phyloP scores from a whole-genome alignment of 1,140 invertebrate genomes.

The Drosophila sp. region DNA sequence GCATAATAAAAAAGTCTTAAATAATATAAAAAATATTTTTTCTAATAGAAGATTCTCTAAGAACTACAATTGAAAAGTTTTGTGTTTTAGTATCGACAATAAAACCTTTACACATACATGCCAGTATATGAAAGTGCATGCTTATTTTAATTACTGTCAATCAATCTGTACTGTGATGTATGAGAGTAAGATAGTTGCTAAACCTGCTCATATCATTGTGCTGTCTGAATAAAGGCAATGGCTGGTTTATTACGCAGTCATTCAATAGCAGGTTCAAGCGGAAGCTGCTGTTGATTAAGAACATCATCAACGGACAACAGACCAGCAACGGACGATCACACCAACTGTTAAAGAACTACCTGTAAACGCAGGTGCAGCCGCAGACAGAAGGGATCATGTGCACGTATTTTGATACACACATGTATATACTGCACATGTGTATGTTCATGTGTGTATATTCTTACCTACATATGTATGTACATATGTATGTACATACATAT shows the following conservation, averaged over 20 bases:
- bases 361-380: not conserved
- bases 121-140: too few species aligned
- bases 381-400: slow-evolving; percentile 1
- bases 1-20: too few species aligned
- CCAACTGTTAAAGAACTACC: slow-evolving; percentile 19
- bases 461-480: too few species aligned
- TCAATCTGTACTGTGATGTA: slow-evolving; percentile 25
- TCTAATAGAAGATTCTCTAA: too few species aligned
- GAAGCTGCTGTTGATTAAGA: slow-evolving; percentile 29
- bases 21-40: too few species aligned
- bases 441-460: too few species aligned
- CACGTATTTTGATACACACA: too few species aligned
- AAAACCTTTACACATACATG: too few species aligned
- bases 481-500: too few species aligned
- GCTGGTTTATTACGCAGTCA: slow-evolving; percentile 28
- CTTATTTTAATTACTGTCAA: slow-evolving; percentile 23
- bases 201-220: slow-evolving; percentile 26
- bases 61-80: too few species aligned
- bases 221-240: not conserved
- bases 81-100: too few species aligned
- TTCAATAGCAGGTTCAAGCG: slow-evolving; percentile 28
- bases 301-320: slow-evolving; percentile 6
- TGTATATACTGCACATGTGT: too few species aligned
- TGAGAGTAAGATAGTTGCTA: slow-evolving; percentile 28
- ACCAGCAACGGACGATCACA: slow-evolving; percentile 2